Percentiles rank a stretch among this genome's conserved stretches.
Evolutionary conservation across 2,888 invertebrate species (phyloP).

Genomic region (Torymus aiolomorphi): DNA sequence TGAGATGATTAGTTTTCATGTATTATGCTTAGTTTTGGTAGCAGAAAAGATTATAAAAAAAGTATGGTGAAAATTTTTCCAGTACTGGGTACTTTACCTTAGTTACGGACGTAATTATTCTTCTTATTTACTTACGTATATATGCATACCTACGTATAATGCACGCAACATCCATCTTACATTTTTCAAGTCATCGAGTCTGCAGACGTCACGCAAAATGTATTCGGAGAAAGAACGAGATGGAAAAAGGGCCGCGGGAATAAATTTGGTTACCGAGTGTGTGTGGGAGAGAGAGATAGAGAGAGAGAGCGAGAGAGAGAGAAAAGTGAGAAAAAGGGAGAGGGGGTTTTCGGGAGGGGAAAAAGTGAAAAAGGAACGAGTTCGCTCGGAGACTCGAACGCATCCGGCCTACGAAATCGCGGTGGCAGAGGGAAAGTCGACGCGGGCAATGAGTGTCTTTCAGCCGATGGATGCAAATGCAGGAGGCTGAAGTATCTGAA

Average conservation of each 20-base stretch:
- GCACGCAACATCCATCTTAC: slow-evolving; percentile 43
- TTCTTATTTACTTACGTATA: too few species aligned
- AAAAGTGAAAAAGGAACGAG: background rate
- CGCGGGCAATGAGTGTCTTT: too few species aligned
- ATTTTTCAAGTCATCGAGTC: slow-evolving; percentile 56
- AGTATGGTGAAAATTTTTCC: too few species aligned
- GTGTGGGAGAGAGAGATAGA: slow-evolving; percentile 7
- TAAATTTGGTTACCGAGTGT: slow-evolving; percentile 53
- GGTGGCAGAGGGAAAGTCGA: background rate
- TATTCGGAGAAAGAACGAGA: background rate
- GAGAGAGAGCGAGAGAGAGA: slow-evolving; percentile 1
- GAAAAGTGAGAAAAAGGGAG: background rate
- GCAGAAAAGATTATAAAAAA: too few species aligned
- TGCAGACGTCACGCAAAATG: slow-evolving; percentile 41
- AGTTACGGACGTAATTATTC: too few species aligned
- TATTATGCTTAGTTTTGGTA: too few species aligned
- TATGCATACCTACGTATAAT: background rate
- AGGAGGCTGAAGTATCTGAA: too few species aligned
- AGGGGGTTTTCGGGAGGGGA: background rate
- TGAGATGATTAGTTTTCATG: too few species aligned
- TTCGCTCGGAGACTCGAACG: background rate
- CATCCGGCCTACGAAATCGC: slow-evolving; percentile 38
- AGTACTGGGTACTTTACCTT: too few species aligned
- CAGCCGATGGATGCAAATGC: too few species aligned
- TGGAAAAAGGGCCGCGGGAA: slow-evolving; percentile 28